phyloP scores from a whole-genome alignment of 2,888 invertebrate species.

The Drosophila pseudotakahashii region DNA sequence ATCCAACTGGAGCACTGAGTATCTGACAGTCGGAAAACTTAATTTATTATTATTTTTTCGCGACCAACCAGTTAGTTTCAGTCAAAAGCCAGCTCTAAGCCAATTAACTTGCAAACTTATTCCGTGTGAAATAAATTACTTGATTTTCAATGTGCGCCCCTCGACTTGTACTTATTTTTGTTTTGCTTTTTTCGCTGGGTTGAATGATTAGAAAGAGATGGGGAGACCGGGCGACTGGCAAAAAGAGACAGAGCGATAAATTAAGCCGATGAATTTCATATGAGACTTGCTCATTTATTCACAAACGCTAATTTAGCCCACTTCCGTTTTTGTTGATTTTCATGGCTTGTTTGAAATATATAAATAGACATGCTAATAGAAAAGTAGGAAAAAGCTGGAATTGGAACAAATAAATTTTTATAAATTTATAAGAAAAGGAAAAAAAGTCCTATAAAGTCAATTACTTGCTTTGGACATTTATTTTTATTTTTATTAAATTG shows the following conservation, averaged over 20 bases:
- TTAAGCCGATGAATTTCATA: constrained; percentile 56
- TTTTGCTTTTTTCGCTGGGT: constrained; percentile 2
- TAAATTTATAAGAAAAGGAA: no score
- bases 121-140: constrained; percentile 77
- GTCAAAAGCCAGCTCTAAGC: constrained; percentile 65
- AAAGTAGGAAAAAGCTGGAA: not conserved
- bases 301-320: constrained; percentile 46
- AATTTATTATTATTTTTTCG: constrained; percentile 3
- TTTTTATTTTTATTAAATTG: no score
- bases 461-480: no score
- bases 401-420: not conserved
- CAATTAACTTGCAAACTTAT: constrained; percentile 74
- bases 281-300: constrained; percentile 47
- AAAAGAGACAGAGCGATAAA: constrained; percentile 31
- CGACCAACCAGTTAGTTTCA: constrained; percentile 28
- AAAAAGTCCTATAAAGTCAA: no score
- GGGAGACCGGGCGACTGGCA: not conserved
- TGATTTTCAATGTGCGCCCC: constrained; percentile 52
- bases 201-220: not conserved
- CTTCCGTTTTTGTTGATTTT: constrained; percentile 59
- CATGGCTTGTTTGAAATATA: constrained; percentile 7
- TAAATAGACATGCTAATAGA: not conserved
- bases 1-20: not conserved
- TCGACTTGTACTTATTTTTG: constrained; percentile 19
- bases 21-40: constrained; percentile 1